Evolutionary conservation across 2,113 vertebrate genomes (phyloP).

Genomic region (Saguinus imperator): DNA sequence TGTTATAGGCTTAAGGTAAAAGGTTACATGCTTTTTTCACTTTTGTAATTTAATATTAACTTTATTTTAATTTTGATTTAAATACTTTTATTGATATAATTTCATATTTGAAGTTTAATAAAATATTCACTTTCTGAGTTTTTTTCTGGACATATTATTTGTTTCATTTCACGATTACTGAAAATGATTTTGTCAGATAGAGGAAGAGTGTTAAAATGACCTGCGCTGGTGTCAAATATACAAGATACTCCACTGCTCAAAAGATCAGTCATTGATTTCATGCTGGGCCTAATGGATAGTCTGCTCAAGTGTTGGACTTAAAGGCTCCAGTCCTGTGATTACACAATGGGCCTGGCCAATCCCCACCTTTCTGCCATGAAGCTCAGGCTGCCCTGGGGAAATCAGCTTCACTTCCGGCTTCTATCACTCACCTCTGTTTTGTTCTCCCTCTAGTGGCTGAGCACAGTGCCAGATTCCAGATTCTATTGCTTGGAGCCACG

Average conservation of each 20-base stretch:
- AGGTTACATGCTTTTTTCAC: neutral
- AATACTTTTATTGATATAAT: neutral
- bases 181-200: neutral
- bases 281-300: fast-evolving
- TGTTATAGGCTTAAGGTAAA: neutral
- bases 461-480: neutral
- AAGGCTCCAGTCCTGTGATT: neutral
- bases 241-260: fast-evolving
- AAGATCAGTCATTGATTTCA: neutral
- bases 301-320: neutral
- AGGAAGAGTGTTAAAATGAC: neutral
- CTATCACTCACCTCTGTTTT: neutral
- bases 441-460: slow-evolving; percentile 4
- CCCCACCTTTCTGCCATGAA: neutral
- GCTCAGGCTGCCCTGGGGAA: no score
- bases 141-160: neutral
- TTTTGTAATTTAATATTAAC: neutral
- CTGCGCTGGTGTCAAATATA: neutral
- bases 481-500: neutral
- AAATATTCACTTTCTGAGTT: neutral
- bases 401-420: neutral
- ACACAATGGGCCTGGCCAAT: neutral
- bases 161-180: neutral
- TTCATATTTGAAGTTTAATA: neutral
- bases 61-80: slow-evolving; percentile 42